Conservation (phyloP, 1,140 invertebrate genomes). For the honey bee (Apis mellifera) region DNA sequence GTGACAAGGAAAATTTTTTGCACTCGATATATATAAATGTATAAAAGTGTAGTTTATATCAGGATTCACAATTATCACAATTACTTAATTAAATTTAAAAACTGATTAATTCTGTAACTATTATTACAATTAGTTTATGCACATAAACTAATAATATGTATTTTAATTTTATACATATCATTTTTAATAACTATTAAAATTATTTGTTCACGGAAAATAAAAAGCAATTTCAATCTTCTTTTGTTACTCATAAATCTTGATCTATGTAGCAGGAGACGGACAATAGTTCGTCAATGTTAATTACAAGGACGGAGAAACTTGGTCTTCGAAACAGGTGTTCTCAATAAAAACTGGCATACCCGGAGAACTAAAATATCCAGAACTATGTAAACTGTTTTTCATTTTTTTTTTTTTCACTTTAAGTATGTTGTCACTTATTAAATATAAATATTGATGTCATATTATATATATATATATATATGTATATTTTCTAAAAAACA, state of each 20-base stretch:
- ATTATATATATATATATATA: no score
- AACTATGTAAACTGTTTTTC: neutral
- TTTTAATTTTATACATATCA: neutral
- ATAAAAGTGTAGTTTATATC: neutral
- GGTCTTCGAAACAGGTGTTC: conserved; percentile 29
- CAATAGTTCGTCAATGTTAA: conserved; percentile 37
- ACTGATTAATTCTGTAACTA: neutral
- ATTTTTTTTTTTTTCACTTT: neutral
- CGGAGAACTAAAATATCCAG: neutral
- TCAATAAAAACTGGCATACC: conserved; percentile 10
- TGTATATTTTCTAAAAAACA: no score
- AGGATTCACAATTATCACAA: neutral
- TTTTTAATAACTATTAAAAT: neutral
- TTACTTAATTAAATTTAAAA: neutral
- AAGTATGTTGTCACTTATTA: neutral
- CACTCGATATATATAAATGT: no score
- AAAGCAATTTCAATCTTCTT: neutral
- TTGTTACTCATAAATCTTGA: conserved; percentile 32
- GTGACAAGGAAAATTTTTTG: neutral
- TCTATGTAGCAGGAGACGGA: conserved; percentile 34
- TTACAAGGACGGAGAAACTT: conserved; percentile 44
- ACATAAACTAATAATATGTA: neutral
- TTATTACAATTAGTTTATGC: neutral
- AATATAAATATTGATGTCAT: no score
- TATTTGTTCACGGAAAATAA: neutral